Conservation (phyloP, 2,888 invertebrate genomes). For the Macrophya alboannulata region DNA sequence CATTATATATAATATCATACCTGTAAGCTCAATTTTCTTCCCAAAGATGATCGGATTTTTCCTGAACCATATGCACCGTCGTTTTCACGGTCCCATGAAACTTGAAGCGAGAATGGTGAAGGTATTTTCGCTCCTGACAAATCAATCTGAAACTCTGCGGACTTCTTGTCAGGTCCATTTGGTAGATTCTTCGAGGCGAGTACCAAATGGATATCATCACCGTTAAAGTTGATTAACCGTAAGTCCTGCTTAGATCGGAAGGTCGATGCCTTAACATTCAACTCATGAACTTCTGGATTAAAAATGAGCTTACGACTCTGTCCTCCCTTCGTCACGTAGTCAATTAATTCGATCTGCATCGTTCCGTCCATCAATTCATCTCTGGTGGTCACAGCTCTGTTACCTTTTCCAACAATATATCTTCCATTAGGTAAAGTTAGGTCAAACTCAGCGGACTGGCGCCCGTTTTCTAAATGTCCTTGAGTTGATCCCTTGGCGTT, state of each 20-base stretch:
- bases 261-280: slow-evolving; percentile 78
- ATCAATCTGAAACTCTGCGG: slow-evolving; percentile 66
- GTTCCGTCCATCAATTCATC: slow-evolving; percentile 71
- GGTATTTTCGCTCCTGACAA: slow-evolving; percentile 67
- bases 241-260: slow-evolving; percentile 78
- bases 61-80: slow-evolving; percentile 59
- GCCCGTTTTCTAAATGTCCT: slow-evolving; percentile 79
- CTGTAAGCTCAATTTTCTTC: slow-evolving; percentile 68
- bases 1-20: slow-evolving; percentile 61
- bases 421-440: slow-evolving; percentile 81
- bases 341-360: slow-evolving; percentile 72
- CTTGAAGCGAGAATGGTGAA: slow-evolving; percentile 63
- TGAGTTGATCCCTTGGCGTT: slow-evolving; percentile 80
- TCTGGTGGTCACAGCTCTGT: slow-evolving; percentile 71
- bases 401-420: slow-evolving; percentile 78
- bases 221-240: slow-evolving; percentile 80
- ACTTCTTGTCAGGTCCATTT: slow-evolving; percentile 72
- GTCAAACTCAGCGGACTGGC: slow-evolving; percentile 80
- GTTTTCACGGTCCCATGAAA: slow-evolving; percentile 60
- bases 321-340: slow-evolving; percentile 79
- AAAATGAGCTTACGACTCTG: slow-evolving; percentile 78
- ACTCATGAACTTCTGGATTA: slow-evolving; percentile 77
- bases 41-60: slow-evolving; percentile 68
- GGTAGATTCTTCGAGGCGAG: slow-evolving; percentile 77
- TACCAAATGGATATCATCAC: slow-evolving; percentile 79